Conservation (phyloP, 1,140 invertebrate species). For the Penaeus japonicus region DNA sequence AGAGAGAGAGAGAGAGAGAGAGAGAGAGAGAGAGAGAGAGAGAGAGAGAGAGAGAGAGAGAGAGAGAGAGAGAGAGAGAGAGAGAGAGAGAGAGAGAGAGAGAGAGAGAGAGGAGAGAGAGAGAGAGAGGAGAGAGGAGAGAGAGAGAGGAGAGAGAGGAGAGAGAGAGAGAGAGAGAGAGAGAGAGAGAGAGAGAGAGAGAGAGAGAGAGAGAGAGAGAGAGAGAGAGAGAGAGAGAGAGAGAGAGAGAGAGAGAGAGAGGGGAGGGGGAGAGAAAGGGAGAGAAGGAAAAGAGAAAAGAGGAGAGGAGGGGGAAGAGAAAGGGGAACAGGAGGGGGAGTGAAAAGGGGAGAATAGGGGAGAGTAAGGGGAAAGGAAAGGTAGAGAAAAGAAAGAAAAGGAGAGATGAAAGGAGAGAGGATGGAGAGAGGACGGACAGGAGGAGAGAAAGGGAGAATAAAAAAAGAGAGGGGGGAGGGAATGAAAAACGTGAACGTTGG, state of each 20-base stretch:
- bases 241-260: no score
- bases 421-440: neutral
- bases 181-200: neutral
- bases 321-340: neutral
- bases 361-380: neutral
- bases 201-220: neutral
- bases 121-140: slow-evolving; percentile 54
- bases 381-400: neutral
- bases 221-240: neutral
- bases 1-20: slow-evolving; percentile 3
- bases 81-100: slow-evolving; percentile 45
- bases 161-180: neutral
- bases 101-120: slow-evolving; percentile 52
- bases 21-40: neutral
- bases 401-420: neutral
- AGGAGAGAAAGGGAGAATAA: neutral
- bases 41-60: slow-evolving; percentile 21
- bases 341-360: neutral
- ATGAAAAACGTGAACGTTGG: neutral
- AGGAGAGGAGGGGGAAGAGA: neutral
- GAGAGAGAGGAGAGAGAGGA: neutral
- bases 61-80: slow-evolving; percentile 28
- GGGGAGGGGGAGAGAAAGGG: neutral
- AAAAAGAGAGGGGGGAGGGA: neutral
- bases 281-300: neutral